Evolutionary conservation across 2,797 vertebrate genomes (phyloP), one percentile per base, ranked within the genome.

Genomic region (Nyctalus aviator): DNA sequence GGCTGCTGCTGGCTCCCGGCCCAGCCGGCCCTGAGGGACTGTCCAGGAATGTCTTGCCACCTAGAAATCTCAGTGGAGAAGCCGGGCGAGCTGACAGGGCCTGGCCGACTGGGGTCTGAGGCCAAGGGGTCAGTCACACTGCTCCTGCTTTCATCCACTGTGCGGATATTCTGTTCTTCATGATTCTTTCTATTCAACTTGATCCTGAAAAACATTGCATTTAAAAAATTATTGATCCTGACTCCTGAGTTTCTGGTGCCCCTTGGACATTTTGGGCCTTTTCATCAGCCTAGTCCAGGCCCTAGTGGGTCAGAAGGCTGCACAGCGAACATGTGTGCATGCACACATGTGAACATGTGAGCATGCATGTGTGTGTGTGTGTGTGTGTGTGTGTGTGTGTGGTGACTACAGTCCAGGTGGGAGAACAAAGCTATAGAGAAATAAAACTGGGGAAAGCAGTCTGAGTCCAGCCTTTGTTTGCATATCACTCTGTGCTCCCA

Each of bases 71-170:
- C 1, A 0, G 37, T 0, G 25, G 69, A 3, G 77, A 30, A 82
- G n/a, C 85, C 13, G 2, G 48, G 37, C 10, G 35, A 30, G 50
- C 59, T 12, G 18, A 25, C 2, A 1, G 48, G 6, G 75, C 66
- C 83, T 2, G 25, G 6, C 5, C 2, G 46, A 27, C 18, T 0
- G 23, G 21, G 64, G 35, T 46, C 35, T 17, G 35, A 23, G 46
- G 30, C 27, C 14, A 0, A 1, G 75, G 71, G 44, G 20, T 23
- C 35, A 5, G 23, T 2, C 9, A 5, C 17, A 2, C 14, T 0
- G 1, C 23, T 50, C 6, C 83, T 15, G 37, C 37, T 53, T 10
- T 37, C 3, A 6, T 10, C 8, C 6, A 3, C 41, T 32, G 3
- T 30, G 57, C 1, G 9, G 32, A 3, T 71, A 0, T 15, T 14